These are phyloP conservation scores for Zosterops borbonicus DNA, from an alignment of 2,113 vertebrate species.

Conservation along the genomic window DNA sequence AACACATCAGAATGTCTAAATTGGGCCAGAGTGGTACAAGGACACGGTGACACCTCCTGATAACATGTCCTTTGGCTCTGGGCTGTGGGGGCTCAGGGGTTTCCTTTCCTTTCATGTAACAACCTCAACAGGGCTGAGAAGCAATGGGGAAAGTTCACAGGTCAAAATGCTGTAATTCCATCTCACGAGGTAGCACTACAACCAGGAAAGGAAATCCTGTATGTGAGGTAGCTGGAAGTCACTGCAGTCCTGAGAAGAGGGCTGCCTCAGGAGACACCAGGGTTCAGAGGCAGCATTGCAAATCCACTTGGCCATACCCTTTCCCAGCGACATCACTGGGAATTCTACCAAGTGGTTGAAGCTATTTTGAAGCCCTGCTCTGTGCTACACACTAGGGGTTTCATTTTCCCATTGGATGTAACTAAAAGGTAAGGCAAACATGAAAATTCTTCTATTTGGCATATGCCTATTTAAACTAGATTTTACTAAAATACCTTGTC, in stretches of 20 bases:
- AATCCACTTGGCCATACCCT: neutral
- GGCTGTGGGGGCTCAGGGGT: neutral
- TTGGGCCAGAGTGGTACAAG: neutral
- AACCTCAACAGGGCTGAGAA: neutral
- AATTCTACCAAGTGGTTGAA: neutral
- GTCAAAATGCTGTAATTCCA: neutral
- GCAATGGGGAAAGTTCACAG: neutral
- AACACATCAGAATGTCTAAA: neutral
- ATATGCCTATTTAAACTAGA: neutral
- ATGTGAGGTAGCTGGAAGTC: fast-evolving
- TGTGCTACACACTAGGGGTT: fast-evolving
- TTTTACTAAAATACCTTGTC: neutral
- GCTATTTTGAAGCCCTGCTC: neutral
- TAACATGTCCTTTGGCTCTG: neutral
- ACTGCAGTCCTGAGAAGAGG: neutral
- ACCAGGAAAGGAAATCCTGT: neutral
- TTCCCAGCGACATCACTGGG: neutral
- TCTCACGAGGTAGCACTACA: fast-evolving
- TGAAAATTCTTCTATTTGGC: neutral
- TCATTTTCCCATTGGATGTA: neutral
- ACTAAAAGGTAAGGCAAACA: neutral
- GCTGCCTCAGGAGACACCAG: neutral
- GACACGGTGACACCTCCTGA: neutral
- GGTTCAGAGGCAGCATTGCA: neutral
- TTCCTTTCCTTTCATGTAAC: neutral